Percentiles rank a stretch among this genome's conserved stretches.
Evolutionary conservation across 2,797 vertebrate species (phyloP).

Genomic region (Uromys caudimaculatus): DNA sequence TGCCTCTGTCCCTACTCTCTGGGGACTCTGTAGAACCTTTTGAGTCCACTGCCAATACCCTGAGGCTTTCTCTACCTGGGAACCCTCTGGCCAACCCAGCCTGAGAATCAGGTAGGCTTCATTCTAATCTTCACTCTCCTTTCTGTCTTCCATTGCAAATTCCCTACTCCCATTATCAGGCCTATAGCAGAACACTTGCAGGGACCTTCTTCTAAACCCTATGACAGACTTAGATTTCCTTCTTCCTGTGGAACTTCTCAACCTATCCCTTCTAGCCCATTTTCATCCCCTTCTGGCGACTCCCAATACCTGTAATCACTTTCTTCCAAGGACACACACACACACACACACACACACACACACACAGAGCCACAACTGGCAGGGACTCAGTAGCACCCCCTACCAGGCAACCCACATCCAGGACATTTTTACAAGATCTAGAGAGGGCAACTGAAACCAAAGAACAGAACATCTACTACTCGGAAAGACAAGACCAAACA

Average conservation of each 20-base stretch:
- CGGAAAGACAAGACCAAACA: neutral
- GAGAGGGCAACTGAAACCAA: neutral
- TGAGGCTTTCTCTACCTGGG: neutral
- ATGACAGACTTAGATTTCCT: neutral
- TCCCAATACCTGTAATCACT: neutral
- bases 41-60: neutral
- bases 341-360: neutral
- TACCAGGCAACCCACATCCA: neutral
- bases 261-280: neutral
- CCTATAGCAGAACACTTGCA: neutral
- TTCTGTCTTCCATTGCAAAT: neutral
- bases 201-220: neutral
- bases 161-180: neutral
- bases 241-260: neutral
- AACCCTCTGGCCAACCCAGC: neutral
- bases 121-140: neutral
- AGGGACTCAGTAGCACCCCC: neutral
- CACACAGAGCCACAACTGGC: no score
- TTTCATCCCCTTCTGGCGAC: no score
- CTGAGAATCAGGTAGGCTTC: neutral
- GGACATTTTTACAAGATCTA: neutral
- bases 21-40: neutral
- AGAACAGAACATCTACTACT: neutral
- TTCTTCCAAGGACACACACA: neutral
- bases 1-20: neutral